Evolutionary conservation across 2,113 vertebrate species (phyloP).

Genomic region (Crocuta crocuta): DNA sequence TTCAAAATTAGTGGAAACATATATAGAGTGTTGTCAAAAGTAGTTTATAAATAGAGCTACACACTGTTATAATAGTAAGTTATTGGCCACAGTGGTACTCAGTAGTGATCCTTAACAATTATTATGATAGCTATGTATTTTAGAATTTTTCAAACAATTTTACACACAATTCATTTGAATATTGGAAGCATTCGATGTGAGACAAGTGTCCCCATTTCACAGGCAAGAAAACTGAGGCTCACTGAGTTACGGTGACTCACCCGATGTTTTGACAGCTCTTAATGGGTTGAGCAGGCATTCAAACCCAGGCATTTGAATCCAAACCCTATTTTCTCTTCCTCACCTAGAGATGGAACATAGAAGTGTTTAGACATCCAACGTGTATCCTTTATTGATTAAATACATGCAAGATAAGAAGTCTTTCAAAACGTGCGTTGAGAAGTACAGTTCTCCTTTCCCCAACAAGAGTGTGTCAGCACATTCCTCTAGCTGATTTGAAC

Average conservation of each 20-base stretch:
- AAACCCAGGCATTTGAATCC: background rate
- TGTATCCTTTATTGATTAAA: background rate
- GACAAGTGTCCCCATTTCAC: background rate
- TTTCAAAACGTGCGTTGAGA: background rate
- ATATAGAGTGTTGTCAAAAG: background rate
- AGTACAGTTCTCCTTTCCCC: background rate
- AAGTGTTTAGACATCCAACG: background rate
- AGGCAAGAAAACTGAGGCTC: background rate
- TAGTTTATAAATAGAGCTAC: background rate
- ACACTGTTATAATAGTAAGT: background rate
- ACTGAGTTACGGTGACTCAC: background rate
- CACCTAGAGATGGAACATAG: background rate
- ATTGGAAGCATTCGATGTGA: background rate
- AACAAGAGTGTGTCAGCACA: background rate
- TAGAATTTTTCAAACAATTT: background rate
- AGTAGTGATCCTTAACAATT: background rate
- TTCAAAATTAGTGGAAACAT: background rate
- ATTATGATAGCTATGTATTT: background rate
- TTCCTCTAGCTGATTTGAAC: slow-evolving; percentile 30
- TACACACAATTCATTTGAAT: background rate
- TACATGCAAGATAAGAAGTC: background rate
- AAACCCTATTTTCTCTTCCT: background rate
- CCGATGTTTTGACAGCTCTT: background rate
- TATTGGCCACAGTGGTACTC: background rate
- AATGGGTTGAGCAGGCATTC: background rate